Percentiles rank a stretch among this genome's conserved stretches.
Conservation (phyloP, 2,797 vertebrate genomes). For the Paratrypauchen microcephalus region DNA sequence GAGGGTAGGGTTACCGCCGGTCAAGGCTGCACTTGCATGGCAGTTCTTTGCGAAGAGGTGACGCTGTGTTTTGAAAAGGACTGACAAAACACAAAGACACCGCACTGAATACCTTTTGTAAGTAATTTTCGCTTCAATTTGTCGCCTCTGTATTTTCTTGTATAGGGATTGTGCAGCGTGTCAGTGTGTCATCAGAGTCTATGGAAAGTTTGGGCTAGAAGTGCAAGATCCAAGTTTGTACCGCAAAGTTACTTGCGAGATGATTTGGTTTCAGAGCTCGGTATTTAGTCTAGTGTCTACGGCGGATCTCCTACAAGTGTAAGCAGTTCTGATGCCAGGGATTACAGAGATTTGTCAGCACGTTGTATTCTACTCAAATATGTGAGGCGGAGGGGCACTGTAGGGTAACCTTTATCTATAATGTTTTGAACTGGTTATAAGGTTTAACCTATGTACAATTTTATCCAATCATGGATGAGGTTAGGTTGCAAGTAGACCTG, state of each 20-base stretch:
- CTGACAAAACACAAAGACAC: slow-evolving; percentile 36
- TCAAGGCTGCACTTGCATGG: slow-evolving; percentile 46
- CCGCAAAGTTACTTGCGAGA: slow-evolving; percentile 21
- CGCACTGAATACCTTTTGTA: slow-evolving; percentile 19
- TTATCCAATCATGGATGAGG: too few relatives aligned
- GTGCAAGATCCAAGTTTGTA: slow-evolving; percentile 20
- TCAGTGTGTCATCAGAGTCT: slow-evolving; percentile 25
- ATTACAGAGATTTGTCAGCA: slow-evolving; percentile 30
- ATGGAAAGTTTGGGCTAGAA: slow-evolving; percentile 11
- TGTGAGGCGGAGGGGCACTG: background rate
- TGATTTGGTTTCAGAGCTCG: slow-evolving; percentile 45
- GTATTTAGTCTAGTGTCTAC: slow-evolving; percentile 58
- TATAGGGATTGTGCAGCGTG: slow-evolving; percentile 1
- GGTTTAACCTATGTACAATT: too few relatives aligned
- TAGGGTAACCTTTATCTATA: background rate
- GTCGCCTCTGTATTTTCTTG: slow-evolving; percentile 1
- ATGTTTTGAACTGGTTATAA: too few relatives aligned
- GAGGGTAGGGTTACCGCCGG: slow-evolving; percentile 53
- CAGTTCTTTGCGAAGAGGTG: slow-evolving; percentile 23
- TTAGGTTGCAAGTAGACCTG: too few relatives aligned
- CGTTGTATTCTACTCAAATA: slow-evolving; percentile 13
- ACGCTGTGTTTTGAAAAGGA: slow-evolving; percentile 29
- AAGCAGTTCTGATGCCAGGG: slow-evolving; percentile 38
- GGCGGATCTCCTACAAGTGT: slow-evolving; percentile 31
- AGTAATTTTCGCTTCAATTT: slow-evolving; percentile 29